Conservation (phyloP, 2,888 invertebrate species). For the Reticulitermes lucifugus region DNA sequence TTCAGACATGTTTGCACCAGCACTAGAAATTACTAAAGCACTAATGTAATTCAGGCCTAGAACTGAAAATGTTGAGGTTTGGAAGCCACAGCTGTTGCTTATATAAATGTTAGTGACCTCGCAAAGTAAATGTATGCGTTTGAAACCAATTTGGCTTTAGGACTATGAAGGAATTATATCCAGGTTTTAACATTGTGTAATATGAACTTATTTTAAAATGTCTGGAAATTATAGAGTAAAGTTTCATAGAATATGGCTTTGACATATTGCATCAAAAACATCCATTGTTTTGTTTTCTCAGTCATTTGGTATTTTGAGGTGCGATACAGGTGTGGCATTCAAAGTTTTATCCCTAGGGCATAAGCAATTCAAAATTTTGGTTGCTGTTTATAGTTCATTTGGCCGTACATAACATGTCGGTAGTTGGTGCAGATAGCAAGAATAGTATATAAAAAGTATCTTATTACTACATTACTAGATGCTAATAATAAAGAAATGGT, state of each 20-base stretch:
- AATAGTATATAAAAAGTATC: conserved; percentile 10
- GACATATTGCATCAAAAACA: no score
- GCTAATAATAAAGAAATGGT: neutral
- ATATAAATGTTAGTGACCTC: no score
- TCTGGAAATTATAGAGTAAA: neutral
- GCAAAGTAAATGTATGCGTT: no score
- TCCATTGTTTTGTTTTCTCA: neutral
- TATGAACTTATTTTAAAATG: neutral
- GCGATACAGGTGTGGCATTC: neutral
- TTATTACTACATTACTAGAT: conserved; percentile 13
- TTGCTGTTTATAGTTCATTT: neutral
- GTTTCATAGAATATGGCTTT: no score
- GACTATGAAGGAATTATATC: no score
- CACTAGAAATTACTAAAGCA: neutral
- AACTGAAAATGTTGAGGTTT: neutral
- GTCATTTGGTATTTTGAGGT: neutral
- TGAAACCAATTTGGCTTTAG: no score
- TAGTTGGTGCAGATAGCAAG: conserved; percentile 25
- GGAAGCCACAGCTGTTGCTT: neutral
- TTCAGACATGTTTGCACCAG: conserved; percentile 19
- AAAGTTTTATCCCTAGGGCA: neutral
- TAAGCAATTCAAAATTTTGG: neutral
- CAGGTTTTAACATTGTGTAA: neutral
- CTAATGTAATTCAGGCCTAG: neutral
- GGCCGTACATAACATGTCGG: neutral